Evolutionary conservation across 2,113 vertebrate genomes (phyloP).

Genomic region (Saimiri boliviensis): DNA sequence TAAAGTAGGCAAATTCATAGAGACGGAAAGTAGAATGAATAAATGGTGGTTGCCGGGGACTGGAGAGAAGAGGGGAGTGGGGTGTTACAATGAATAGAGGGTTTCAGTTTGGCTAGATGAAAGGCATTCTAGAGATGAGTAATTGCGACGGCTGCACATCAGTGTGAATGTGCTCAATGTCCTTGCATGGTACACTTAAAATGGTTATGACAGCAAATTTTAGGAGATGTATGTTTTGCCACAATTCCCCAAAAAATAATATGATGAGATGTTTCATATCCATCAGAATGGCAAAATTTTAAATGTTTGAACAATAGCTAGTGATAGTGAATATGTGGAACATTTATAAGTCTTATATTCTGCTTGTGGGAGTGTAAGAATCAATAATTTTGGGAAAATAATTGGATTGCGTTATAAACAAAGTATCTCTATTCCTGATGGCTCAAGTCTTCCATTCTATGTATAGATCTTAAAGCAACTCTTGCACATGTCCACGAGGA

Average conservation of each 20-base stretch:
- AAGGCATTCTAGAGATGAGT: neutral
- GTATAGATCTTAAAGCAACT: neutral
- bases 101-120: neutral
- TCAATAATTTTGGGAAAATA: neutral
- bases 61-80: neutral
- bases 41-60: neutral
- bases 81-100: neutral
- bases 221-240: neutral
- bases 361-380: neutral
- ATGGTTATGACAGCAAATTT: neutral
- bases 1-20: neutral
- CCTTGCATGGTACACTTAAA: neutral
- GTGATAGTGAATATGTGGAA: neutral
- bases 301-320: neutral
- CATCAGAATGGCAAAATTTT: neutral
- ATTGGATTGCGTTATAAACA: neutral
- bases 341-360: neutral
- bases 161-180: neutral
- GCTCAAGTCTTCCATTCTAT: neutral
- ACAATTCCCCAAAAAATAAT: neutral
- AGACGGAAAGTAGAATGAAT: neutral
- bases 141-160: neutral
- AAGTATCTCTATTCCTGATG: neutral
- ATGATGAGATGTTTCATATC: neutral
- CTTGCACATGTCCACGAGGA: neutral